Evolutionary conservation across 37 sponge, comb jelly and placozoan species (phyloP).

Genomic region (Geodia barretti): DNA sequence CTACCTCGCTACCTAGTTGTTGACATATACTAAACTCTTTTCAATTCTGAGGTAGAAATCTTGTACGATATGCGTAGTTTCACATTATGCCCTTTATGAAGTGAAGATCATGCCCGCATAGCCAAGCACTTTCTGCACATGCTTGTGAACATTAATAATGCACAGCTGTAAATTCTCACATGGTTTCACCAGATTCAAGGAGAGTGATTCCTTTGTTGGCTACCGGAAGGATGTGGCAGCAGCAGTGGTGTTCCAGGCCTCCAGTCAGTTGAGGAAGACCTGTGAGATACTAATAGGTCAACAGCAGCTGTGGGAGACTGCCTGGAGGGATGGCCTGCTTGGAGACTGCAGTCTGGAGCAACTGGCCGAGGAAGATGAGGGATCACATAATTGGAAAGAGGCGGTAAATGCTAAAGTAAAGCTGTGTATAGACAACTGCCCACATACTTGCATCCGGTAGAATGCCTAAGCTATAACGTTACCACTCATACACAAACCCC

Average conservation of each 20-base stretch:
- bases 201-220: conserved; percentile 87
- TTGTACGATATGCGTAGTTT: no score
- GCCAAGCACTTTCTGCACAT: no score
- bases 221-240: conserved; percentile 88
- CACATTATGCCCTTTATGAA: no score
- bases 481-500: no score
- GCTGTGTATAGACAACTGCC: neutral
- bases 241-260: conserved; percentile 85
- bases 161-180: no score
- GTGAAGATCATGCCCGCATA: no score
- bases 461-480: no score
- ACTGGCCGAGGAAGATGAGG: conserved; percentile 2
- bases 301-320: neutral
- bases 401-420: conserved; percentile 5
- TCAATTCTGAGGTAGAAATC: no score
- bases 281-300: neutral
- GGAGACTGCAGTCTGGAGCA: neutral
- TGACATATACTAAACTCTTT: no score
- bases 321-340: neutral
- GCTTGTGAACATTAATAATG: no score
- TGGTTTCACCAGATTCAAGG: conserved; percentile 18
- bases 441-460: neutral
- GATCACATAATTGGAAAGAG: conserved; percentile 2
- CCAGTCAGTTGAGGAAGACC: conserved; percentile 21
- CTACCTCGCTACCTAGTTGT: no score